Base-by-base conservation (phyloP, 2,113 vertebrate species). In the Salminus brasiliensis region DNA sequence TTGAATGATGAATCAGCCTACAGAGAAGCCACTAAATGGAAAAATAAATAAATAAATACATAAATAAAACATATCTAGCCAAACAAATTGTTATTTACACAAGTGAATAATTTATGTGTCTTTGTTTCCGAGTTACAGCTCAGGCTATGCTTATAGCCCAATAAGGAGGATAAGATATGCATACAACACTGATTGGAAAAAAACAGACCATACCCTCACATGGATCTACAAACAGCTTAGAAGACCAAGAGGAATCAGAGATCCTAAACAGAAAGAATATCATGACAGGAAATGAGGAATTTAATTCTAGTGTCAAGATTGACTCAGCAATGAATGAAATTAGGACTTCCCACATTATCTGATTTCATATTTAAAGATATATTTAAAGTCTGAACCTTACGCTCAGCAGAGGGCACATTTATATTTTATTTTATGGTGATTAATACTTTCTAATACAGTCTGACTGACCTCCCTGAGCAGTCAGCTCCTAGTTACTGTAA, bases 141-240 rank as follows among this genome's bases (percentile, higher is more conserved):
- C 23, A 77, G 80, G 43, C 36, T 43, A 62, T 4, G 60, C 15
- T 60, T 45, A 29, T 71, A 76, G 77, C 69, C 41, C 27, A 41
- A 30, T 53, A 83, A 41, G 80, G 78, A 79, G 55, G 78, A 84
- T 69, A 83, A 82, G 68, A 87, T 83, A 83, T 68, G 75, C 66
- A 88, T 82, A 60, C 9, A 34, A 32, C 55, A 5, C 25, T 18
- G 6, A 41, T 29, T 18, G 45, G 4, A 45, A 34, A 72, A 34
- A 72, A 63, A 62, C 34, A 43, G 30, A 53, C 18, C 11, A 36
- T 2, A 5, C 32, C 32, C 29, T 36, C 25, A 2, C 15, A 1
- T 57, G 8, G n/a, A n/a, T n/a, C n/a, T n/a, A n/a, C 23, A 23
- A 57, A 25, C 23, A 2, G 10, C 1, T 57, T 25, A 30, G 30